A percentile compares a stretch with the other conserved stretches of the same genome.
These are phyloP conservation scores for Vulpes vulpes DNA, from an alignment of 2,113 vertebrate genomes.

Conservation along the genomic window DNA sequence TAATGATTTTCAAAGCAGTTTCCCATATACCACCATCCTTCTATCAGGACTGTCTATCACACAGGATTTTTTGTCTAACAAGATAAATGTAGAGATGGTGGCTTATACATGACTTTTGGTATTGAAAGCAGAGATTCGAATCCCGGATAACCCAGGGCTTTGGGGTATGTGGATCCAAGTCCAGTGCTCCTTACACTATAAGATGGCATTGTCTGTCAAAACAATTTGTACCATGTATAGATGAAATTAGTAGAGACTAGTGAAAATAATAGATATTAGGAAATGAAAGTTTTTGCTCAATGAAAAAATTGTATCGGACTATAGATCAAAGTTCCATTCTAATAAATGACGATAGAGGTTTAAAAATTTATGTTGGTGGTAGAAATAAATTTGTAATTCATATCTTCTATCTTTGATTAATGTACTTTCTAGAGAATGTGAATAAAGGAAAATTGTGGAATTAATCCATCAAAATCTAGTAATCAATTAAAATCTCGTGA, in stretches of 20 bases:
- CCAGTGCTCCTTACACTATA: not conserved
- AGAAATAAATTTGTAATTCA: conserved; percentile 51
- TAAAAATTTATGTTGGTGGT: conserved; percentile 43
- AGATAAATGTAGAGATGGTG: not conserved
- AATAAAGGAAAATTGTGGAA: conserved; percentile 39
- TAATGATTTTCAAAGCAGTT: not conserved
- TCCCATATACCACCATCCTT: not conserved
- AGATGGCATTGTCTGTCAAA: not conserved
- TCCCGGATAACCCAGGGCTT: not conserved
- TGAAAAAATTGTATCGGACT: not conserved
- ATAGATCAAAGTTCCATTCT: conserved; percentile 20
- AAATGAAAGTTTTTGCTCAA: not conserved
- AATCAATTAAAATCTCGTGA: not conserved
- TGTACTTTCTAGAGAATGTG: not conserved
- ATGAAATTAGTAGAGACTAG: not conserved
- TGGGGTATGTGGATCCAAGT: not conserved
- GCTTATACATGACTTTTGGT: not conserved
- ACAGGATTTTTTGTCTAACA: too few species aligned
- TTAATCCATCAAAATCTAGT: conserved; percentile 19
- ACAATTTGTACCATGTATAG: not conserved
- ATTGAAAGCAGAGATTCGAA: not conserved
- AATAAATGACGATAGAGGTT: not conserved
- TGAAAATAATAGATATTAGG: not conserved
- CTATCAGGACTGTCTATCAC: not conserved
- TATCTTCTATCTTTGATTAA: not conserved